These are phyloP conservation scores for Brachyhypopomus occidentalis DNA, from an alignment of 2,113 vertebrate genomes.

Conservation along the genomic window DNA sequence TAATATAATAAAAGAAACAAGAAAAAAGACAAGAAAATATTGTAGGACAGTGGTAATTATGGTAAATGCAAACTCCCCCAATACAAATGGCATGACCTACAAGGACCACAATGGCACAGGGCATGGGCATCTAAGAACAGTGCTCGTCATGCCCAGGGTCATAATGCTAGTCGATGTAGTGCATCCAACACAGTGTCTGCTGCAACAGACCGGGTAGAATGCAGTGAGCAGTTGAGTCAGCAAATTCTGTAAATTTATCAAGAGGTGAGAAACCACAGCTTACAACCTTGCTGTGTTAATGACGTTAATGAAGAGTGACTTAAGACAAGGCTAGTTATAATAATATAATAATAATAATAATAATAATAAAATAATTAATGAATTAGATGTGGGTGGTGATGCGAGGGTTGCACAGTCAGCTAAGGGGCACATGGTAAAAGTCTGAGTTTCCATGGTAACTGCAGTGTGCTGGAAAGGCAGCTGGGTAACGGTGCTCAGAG, in stretches of 20 bases:
- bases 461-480: conserved; percentile 11
- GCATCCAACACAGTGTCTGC: too few species aligned
- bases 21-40: neutral
- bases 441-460: conserved; percentile 20
- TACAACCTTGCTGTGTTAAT: neutral
- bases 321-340: neutral
- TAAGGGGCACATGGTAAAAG: conserved; percentile 14
- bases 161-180: too few species aligned
- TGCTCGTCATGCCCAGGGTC: neutral
- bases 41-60: neutral
- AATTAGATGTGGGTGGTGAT: neutral
- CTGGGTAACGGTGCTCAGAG: conserved; percentile 74
- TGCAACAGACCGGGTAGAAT: too few species aligned
- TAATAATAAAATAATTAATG: neutral
- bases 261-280: too few species aligned
- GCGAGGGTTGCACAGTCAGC: conserved; percentile 7
- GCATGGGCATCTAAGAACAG: neutral
- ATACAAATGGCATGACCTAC: conserved; percentile 29
- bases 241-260: too few species aligned
- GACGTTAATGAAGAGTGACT: neutral
- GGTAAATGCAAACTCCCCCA: neutral
- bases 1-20: neutral
- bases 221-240: too few species aligned
- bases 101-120: conserved; percentile 8
- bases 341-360: neutral